Percentiles rank a stretch among this genome's conserved stretches.
Evolutionary conservation across 2,888 invertebrate species (phyloP).

Genomic region (Cremastinae sp.): DNA sequence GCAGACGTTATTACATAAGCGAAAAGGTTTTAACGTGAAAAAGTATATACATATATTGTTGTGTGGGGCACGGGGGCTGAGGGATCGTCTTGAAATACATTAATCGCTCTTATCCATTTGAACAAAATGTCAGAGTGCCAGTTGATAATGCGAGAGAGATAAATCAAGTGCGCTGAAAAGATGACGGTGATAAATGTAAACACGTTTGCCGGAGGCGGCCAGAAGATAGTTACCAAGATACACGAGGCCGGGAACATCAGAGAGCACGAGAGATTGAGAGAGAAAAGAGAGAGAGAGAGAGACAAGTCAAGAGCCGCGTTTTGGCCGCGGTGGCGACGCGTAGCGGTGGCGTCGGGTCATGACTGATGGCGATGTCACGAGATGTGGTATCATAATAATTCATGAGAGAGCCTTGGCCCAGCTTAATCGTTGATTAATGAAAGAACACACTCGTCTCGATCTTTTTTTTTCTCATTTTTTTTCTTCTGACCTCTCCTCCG

Average conservation of each 20-base stretch:
- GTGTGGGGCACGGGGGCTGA: constrained; percentile 22
- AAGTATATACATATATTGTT: constrained; percentile 2
- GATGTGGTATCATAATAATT: constrained; percentile 80
- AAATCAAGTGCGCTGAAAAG: constrained; percentile 80
- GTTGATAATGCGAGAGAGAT: constrained; percentile 78
- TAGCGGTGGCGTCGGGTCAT: constrained; percentile 70
- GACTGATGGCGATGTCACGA: constrained; percentile 80
- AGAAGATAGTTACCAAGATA: constrained; percentile 63
- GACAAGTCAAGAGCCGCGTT: constrained; percentile 33
- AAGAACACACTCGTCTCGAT: constrained; percentile 74
- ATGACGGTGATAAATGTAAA: constrained; percentile 80
- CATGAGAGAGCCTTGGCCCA: constrained; percentile 76
- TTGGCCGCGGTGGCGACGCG: constrained; percentile 60
- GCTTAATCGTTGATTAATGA: constrained; percentile 80
- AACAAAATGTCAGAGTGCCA: constrained; percentile 80
- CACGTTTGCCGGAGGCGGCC: constrained; percentile 71
- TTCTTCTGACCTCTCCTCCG: too few species aligned
- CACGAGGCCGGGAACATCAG: constrained; percentile 51
- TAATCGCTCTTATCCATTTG: constrained; percentile 77
- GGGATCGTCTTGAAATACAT: constrained; percentile 55
- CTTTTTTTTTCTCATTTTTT: constrained; percentile 65
- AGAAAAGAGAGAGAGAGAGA: constrained; percentile 33
- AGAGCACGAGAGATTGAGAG: constrained; percentile 22
- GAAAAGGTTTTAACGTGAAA: constrained; percentile 21
- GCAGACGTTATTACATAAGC: constrained; percentile 6